phyloP scores from a whole-genome alignment of 2,113 vertebrate species.

The Nettapus auritus region DNA sequence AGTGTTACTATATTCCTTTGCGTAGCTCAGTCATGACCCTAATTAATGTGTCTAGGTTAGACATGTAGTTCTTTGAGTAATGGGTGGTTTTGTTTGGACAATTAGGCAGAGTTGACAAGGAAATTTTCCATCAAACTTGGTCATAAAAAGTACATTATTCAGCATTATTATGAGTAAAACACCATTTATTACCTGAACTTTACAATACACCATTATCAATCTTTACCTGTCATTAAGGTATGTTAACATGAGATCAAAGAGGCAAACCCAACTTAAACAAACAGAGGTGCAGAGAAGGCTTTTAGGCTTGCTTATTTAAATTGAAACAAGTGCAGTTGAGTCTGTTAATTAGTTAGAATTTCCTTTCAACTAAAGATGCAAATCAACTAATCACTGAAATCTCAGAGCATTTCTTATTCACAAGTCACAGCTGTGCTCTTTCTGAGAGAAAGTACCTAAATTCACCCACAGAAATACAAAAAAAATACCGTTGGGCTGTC shows the following conservation, averaged over 20 bases:
- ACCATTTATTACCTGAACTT: slow-evolving; percentile 87
- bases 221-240: slow-evolving; percentile 89
- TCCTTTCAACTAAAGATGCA: slow-evolving; percentile 71
- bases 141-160: slow-evolving; percentile 91
- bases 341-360: slow-evolving; percentile 66
- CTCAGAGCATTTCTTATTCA: neutral
- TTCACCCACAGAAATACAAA: neutral
- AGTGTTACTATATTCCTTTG: slow-evolving; percentile 82
- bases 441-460: neutral
- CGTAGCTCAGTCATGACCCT: slow-evolving; percentile 82
- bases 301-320: slow-evolving; percentile 73
- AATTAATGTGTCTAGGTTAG: slow-evolving; percentile 83
- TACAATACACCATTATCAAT: slow-evolving; percentile 85
- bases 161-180: slow-evolving; percentile 85
- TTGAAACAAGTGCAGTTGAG: slow-evolving; percentile 56
- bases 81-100: slow-evolving; percentile 85
- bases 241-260: slow-evolving; percentile 87
- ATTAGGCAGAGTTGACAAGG: slow-evolving; percentile 83
- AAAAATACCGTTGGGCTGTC: slow-evolving; percentile 16
- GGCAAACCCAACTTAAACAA: slow-evolving; percentile 82
- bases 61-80: slow-evolving; percentile 82
- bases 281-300: slow-evolving; percentile 72
- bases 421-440: neutral
- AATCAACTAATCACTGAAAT: slow-evolving; percentile 40
- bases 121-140: slow-evolving; percentile 85